phyloP scores from a whole-genome alignment of 1,140 invertebrate species.

The Cataglyphis hispanica region DNA sequence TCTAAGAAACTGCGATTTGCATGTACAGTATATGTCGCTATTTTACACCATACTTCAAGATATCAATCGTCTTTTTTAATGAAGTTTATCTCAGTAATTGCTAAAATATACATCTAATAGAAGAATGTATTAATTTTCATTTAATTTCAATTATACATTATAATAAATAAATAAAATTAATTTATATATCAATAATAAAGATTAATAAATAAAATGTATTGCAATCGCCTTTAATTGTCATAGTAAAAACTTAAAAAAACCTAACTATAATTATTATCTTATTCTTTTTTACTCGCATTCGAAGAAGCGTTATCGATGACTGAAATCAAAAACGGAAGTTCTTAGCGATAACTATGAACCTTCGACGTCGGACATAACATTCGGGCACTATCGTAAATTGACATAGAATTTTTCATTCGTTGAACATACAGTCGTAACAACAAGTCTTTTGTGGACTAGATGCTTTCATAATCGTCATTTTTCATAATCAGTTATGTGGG shows the following conservation, averaged over 20 bases:
- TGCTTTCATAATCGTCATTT: slow-evolving; percentile 2
- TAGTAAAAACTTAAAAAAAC: background rate
- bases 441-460: background rate
- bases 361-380: background rate
- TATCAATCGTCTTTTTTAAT: background rate
- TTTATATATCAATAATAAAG: background rate
- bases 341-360: slow-evolving; percentile 51
- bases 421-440: background rate
- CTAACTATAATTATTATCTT: background rate
- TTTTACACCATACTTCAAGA: background rate
- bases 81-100: background rate
- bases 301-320: slow-evolving; percentile 21
- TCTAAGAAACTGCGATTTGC: slow-evolving; percentile 30
- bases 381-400: slow-evolving; percentile 15
- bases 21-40: background rate
- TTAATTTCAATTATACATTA: background rate
- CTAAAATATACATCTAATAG: background rate
- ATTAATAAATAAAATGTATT: too few species aligned
- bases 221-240: background rate
- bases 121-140: background rate
- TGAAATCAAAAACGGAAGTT: slow-evolving; percentile 66
- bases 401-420: slow-evolving; percentile 1
- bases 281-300: background rate
- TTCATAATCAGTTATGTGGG: slow-evolving; percentile 30
- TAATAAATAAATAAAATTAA: background rate